Evolutionary conservation across 1,140 invertebrate species (phyloP).

Genomic region (Platorchestia sp.): DNA sequence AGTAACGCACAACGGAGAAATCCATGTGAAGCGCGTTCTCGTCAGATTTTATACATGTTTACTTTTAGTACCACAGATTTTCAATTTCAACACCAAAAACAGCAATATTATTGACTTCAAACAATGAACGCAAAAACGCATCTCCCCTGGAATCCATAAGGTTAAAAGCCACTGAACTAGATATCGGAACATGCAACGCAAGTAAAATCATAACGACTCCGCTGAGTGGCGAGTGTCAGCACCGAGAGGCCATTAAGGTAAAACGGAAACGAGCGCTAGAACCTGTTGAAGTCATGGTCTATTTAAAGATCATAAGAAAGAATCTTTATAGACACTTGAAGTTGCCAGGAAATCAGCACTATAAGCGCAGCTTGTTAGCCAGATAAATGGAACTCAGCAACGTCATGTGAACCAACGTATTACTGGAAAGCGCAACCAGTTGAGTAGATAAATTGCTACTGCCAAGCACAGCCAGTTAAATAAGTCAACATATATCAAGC

Average conservation of each 20-base stretch:
- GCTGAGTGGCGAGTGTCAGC: not conserved
- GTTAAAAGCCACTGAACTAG: not conserved
- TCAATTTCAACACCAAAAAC: too few species aligned
- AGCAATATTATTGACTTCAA: too few species aligned
- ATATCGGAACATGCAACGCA: not conserved
- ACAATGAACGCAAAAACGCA: too few species aligned
- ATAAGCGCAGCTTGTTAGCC: not conserved
- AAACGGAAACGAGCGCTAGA: not conserved
- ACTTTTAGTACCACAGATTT: too few species aligned
- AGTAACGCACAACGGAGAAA: too few species aligned
- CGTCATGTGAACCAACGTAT: not conserved
- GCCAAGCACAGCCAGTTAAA: not conserved
- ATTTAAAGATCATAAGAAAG: not conserved
- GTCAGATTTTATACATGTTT: too few species aligned
- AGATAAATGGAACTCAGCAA: not conserved
- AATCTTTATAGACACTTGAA: not conserved
- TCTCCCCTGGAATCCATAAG: too few species aligned
- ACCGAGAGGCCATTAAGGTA: not conserved
- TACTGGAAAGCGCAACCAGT: not conserved
- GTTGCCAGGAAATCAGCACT: not conserved
- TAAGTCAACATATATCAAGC: not conserved
- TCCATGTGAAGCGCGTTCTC: too few species aligned
- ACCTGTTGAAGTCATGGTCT: not conserved
- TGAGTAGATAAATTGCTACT: not conserved
- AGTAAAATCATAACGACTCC: not conserved